Evolutionary conservation across 2,797 vertebrate species (phyloP).

Genomic region (Syncerus caffer): DNA sequence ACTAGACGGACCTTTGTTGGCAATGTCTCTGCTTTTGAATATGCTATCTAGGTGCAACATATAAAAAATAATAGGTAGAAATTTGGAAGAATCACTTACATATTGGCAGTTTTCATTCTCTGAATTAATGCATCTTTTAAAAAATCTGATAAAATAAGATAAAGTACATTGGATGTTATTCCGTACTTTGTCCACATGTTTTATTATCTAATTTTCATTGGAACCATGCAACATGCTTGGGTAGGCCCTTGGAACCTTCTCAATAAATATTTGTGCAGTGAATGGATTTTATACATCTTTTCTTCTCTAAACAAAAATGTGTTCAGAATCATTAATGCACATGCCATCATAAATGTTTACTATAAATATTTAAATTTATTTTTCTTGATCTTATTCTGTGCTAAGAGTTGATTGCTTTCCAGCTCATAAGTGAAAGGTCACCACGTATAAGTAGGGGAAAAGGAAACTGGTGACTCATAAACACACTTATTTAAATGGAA

Average conservation of each 20-base stretch:
- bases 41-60: no score
- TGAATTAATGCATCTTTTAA: not conserved
- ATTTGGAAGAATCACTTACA: not conserved
- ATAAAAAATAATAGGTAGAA: not conserved
- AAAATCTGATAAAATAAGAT: not conserved
- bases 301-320: conserved; percentile 28
- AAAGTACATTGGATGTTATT: not conserved
- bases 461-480: conserved; percentile 74
- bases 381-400: conserved; percentile 62
- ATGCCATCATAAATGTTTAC: conserved; percentile 37
- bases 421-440: conserved; percentile 73
- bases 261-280: conserved; percentile 34
- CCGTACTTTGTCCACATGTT: not conserved
- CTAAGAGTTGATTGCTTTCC: conserved; percentile 69
- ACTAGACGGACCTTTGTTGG: no score
- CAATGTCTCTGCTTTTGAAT: no score
- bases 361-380: conserved; percentile 59
- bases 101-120: not conserved
- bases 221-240: not conserved
- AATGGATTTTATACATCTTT: conserved; percentile 3
- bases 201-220: conserved; percentile 6
- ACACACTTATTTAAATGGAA: conserved; percentile 76
- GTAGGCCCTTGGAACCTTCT: not conserved
- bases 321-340: conserved; percentile 57
- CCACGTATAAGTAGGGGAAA: conserved; percentile 66